Base-by-base conservation (phyloP, 2,797 vertebrate genomes). In the Cryptoprocta ferox region DNA sequence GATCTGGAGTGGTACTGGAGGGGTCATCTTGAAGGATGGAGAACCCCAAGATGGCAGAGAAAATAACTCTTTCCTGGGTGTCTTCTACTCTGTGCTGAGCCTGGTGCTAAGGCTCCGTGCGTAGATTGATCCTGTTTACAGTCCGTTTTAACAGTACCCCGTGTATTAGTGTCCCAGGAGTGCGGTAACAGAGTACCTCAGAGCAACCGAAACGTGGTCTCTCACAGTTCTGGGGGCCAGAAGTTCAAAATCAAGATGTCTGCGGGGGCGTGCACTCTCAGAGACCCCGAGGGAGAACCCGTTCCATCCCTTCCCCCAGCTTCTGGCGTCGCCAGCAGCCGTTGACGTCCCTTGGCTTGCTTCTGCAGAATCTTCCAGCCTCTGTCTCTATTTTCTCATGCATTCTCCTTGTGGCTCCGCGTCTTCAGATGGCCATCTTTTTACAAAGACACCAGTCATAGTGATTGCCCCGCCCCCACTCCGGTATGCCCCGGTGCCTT, bases 271-370 rank as follows among this genome's bases (percentile, higher is more conserved):
- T 35, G 50, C 4, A 0, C 48, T 50, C 59, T 39, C 42, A 14
- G 28, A 48, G 37, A 12, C 75, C 19, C 59, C 11, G 0, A 5
- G 16, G n/a, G 9, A 26, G 39, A 30, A 13, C 37, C 35, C 1
- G 13, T n/a, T 37, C 30, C 18, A 3, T 0, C 8, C 53, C 68
- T 35, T 82, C 59, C 56, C n/a, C n/a, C 7, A 8, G 39, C 18
- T 70, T 80, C 83, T 2, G 18, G 21, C 14, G 5, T 42, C 4
- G 0, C 48, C 26, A 2, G 45, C 45, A 19, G 0, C 15, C 5
- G 13, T 9, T 18, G 48, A 32, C 26, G 1, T 26, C 15, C 37
- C 45, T 28, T 50, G 76, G 35, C 76, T 48, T 56, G 6, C 3
- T 5, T n/a, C 53, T 13, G 18, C 3, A 8, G 5, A n/a, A 18